Conservation (phyloP, 2,888 invertebrate species). For the Carcina quercana region DNA sequence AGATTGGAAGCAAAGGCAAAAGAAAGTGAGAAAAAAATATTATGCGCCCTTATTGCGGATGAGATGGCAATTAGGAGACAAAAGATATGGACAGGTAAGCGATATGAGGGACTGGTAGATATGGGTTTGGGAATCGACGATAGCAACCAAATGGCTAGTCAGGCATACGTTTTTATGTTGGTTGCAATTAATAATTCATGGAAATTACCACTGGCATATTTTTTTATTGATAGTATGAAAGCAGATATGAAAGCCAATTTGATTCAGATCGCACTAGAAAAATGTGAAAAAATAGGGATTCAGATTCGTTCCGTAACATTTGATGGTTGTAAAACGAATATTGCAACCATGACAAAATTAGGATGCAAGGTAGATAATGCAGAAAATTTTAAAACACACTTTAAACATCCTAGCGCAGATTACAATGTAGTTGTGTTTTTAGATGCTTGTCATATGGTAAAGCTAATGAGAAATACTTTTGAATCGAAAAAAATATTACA, state of each 20-base stretch:
- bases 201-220: constrained; percentile 18
- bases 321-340: constrained; percentile 13
- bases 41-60: constrained; percentile 8
- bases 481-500: not conserved
- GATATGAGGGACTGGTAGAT: constrained; percentile 12
- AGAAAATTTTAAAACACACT: constrained; percentile 10
- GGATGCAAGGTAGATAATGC: constrained; percentile 9
- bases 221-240: constrained; percentile 13
- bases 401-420: constrained; percentile 12
- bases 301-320: constrained; percentile 12
- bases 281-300: constrained; percentile 10
- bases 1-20: not conserved
- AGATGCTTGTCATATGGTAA: constrained; percentile 15
- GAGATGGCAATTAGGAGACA: constrained; percentile 21
- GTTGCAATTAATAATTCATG: constrained; percentile 12
- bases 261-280: constrained; percentile 8
- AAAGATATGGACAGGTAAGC: constrained; percentile 17
- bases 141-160: constrained; percentile 10
- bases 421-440: constrained; percentile 13
- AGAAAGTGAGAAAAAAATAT: constrained; percentile 5
- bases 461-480: constrained; percentile 9
- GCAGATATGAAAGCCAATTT: constrained; percentile 11
- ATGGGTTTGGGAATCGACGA: constrained; percentile 14
- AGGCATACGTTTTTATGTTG: constrained; percentile 17
- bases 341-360: constrained; percentile 7